Base-by-base conservation (phyloP, 2,888 invertebrate genomes). In the Morpho achilles region DNA sequence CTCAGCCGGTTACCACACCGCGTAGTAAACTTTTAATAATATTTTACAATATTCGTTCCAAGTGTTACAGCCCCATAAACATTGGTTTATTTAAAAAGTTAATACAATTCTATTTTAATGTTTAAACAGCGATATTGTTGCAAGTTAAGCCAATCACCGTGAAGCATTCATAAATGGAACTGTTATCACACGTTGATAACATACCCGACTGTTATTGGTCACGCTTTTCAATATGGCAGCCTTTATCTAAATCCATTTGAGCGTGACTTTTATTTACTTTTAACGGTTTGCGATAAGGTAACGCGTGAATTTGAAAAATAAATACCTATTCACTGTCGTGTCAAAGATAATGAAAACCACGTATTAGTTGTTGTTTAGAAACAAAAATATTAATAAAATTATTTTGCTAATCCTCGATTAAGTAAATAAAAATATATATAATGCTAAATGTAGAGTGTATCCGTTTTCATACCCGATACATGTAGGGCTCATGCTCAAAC, bases 121-220 rank as follows among this genome's bases (percentile, higher is more conserved):
- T 79, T 69, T 71, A 77, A 80, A 81, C 82, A 79, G 32, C 66
- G 53, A 67, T 69, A 69, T 58, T 58, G 58, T 60, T 44, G 48
- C 42, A 40, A 56, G n/a, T 44, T 42, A 72, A 70, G 70, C 88
- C 88, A 89, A 89, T 87, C 80, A 74, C 71, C 68, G 73, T 64
- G 63, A 71, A 65, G 79, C 64, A 77, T 84, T 84, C 75, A 76
- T 80, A 87, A 86, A 85, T 83, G 79, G 84, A 82, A 82, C 71
- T 80, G 77, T 85, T 88, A 88, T 86, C 88, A 84, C 69, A 66
- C 70, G 68, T 75, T 85, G 86, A 86, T 85, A 87, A 76, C 77
- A 74, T 69, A 67, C 74, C 68, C 72, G 71, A 70, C 68, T 75
- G 73, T 77, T 72, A 87, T 88, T 87, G 88, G 87, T 80, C 79